These are phyloP conservation scores for Nomada ruficornis DNA, from an alignment of 2,888 invertebrate genomes.

Conservation along the genomic window DNA sequence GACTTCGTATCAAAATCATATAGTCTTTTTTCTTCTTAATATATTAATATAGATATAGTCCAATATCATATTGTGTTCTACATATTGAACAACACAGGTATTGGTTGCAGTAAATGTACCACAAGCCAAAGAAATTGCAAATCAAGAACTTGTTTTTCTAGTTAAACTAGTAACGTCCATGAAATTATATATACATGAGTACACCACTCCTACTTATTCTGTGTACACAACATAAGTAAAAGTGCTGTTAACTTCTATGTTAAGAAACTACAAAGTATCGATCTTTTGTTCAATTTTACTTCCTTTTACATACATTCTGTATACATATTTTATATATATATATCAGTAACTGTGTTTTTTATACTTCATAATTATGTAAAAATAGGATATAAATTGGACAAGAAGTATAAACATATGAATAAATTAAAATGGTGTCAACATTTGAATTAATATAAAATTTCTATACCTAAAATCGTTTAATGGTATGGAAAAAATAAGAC, in stretches of 20 bases:
- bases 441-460: constrained; percentile 21
- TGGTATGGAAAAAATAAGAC: not conserved
- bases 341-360: too few relatives aligned
- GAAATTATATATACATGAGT: constrained; percentile 71
- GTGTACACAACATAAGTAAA: constrained; percentile 58
- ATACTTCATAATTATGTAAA: not conserved
- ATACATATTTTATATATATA: too few relatives aligned
- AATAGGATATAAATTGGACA: not conserved
- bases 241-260: constrained; percentile 50
- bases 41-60: not conserved
- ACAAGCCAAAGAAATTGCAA: constrained; percentile 62
- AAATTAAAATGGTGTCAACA: constrained; percentile 16
- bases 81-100: constrained; percentile 9
- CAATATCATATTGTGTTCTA: constrained; percentile 18
- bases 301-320: too few relatives aligned
- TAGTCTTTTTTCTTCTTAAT: not conserved
- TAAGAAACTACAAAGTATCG: constrained; percentile 16
- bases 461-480: not conserved
- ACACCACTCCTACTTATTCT: constrained; percentile 74
- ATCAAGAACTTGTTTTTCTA: constrained; percentile 76
- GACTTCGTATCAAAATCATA: not conserved
- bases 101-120: constrained; percentile 32
- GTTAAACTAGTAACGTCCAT: constrained; percentile 72
- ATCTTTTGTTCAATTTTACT: not conserved
- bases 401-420: not conserved